phyloP scores from a whole-genome alignment of 2,888 invertebrate genomes.

The Creontiades dilutus region DNA sequence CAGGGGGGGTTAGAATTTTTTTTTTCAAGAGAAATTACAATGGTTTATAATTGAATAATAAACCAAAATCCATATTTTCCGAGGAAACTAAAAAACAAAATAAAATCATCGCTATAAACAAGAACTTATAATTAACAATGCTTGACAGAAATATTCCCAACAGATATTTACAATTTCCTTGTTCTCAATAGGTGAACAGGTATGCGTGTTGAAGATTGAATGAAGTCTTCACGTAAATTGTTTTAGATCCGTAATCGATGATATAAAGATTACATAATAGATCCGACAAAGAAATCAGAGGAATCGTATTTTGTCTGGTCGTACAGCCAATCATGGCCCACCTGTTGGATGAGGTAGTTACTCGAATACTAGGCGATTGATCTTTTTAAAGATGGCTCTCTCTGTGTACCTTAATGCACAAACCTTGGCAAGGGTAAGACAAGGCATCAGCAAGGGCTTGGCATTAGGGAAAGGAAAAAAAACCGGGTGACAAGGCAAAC shows the following conservation, averaged over 20 bases:
- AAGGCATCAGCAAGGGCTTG: too few species aligned
- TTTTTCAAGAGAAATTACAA: too few species aligned
- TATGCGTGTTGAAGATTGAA: too few species aligned
- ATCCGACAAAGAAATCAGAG: background rate
- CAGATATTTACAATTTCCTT: too few species aligned
- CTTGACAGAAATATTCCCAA: too few species aligned
- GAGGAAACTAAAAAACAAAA: too few species aligned
- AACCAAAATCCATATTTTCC: too few species aligned
- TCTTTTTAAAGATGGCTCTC: background rate
- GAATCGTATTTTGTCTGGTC: conserved; percentile 1
- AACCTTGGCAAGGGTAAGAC: background rate
- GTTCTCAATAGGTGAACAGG: too few species aligned
- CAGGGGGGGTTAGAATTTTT: too few species aligned
- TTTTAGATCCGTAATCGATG: background rate
- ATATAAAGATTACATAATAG: background rate
- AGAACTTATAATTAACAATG: too few species aligned
- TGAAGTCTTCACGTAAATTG: background rate
- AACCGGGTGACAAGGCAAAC: background rate
- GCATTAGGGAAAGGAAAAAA: background rate
- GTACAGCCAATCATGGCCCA: background rate
- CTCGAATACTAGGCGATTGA: background rate
- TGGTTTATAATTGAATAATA: too few species aligned
- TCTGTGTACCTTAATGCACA: background rate
- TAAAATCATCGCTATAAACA: too few species aligned
- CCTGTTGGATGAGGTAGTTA: background rate